These are phyloP conservation scores for Scaptomyza parva DNA, from an alignment of 2,888 invertebrate genomes.

Conservation along the genomic window DNA sequence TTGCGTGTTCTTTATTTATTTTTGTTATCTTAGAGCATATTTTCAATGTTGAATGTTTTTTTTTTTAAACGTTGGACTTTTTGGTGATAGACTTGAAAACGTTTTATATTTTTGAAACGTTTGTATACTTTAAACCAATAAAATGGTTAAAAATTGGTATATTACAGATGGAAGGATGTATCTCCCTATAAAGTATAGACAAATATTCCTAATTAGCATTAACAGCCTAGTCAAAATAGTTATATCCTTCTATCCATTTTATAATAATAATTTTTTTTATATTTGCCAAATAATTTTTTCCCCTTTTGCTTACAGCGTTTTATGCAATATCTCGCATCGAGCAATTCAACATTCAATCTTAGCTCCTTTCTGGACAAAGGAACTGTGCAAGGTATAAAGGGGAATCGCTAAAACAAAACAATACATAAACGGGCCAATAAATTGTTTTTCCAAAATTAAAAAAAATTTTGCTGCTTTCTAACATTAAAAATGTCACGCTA, in stretches of 20 bases:
- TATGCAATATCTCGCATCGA: conserved; percentile 99
- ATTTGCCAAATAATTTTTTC: neutral
- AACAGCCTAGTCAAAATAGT: too few species aligned
- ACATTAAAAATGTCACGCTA: conserved; percentile 42
- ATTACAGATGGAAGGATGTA: too few species aligned
- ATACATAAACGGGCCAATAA: conserved; percentile 1
- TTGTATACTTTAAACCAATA: too few species aligned
- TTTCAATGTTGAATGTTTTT: conserved; percentile 10
- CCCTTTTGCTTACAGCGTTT: conserved; percentile 91
- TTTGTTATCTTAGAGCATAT: conserved; percentile 23
- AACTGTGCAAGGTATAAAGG: conserved; percentile 95
- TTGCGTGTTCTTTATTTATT: conserved; percentile 28
- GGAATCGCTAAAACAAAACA: conserved; percentile 5
- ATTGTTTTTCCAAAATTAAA: conserved; percentile 2
- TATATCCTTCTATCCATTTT: too few species aligned
- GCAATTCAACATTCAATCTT: conserved; percentile 99
- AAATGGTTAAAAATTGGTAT: too few species aligned
- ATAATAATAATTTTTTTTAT: too few species aligned
- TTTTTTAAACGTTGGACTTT: neutral
- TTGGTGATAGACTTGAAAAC: conserved; percentile 7
- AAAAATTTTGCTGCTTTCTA: conserved; percentile 56
- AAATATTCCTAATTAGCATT: too few species aligned
- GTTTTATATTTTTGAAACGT: too few species aligned
- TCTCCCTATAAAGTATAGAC: too few species aligned
- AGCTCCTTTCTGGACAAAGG: conserved; percentile 99